Base-by-base conservation (phyloP, 23 tunicate species). In the Diplosoma virens region DNA sequence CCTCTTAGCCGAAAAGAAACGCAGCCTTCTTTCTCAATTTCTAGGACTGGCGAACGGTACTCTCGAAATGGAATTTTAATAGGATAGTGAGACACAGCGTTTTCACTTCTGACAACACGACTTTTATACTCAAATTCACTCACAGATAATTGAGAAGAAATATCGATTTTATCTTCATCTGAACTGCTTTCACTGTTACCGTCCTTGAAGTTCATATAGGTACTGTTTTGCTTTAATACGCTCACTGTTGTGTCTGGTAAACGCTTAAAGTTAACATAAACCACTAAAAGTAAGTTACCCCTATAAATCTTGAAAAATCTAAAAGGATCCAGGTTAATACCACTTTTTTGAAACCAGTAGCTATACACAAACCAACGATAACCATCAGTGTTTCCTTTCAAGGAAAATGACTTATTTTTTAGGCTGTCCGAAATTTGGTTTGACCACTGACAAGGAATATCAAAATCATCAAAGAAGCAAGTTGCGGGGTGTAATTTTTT, bases 1-100 rank as follows among this genome's bases (percentile, higher is more conserved):
- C 34, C 69, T 61, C 69, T 27, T n/a, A 61, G 6, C 30, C 35
- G 9, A 29, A 61, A 61, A 9, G 6, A 27, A n/a, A 61, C 4
- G 35, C 69, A 61, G 35, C 69, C 21, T 61, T 61, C 69, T 61
- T 61, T 5, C 18, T 61, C 6, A 27, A 61, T 3, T 4, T 61
- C n/a, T 4, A 61, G 35, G 30, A 27, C 6, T 26, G 69, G 69
- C 34, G 35, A 61, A 61, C 6, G 21, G 35, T 9, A 61, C 18
- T 61, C 21, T 3, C n/a, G 2, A 29, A 26, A 61, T 5, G 6
- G 9, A 29, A 61, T 29, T 6, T 4, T 11, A 18, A 55, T 4
- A 4, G 61, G 61, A 9, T 4, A 4, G 22, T 55, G 61, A 9
- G 14, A 41, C 11, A 14, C 50, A 7, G 50, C 11, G 50, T 14